These are phyloP conservation scores for Leptoclinus maculatus DNA, from an alignment of 2,797 vertebrate genomes.

Conservation along the genomic window DNA sequence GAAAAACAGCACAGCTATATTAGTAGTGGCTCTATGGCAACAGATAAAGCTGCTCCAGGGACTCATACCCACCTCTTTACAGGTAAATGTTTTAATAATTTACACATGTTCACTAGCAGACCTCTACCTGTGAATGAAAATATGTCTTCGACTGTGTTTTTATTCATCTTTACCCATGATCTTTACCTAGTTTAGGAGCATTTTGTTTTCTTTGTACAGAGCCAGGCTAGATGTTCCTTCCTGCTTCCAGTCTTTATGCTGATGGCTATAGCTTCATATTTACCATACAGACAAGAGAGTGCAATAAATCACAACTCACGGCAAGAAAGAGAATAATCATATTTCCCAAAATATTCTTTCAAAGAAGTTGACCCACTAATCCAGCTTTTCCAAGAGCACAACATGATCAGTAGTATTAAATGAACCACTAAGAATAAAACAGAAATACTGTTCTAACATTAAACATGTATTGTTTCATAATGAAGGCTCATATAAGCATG, in stretches of 20 bases:
- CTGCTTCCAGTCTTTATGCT: neutral
- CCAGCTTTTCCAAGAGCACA: neutral
- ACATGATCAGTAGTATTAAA: neutral
- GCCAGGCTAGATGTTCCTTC: neutral
- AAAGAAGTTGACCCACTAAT: neutral
- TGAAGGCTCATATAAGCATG: constrained; percentile 3
- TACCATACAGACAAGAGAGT: neutral
- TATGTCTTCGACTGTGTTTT: neutral
- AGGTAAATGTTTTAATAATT: constrained; percentile 71
- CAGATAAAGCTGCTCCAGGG: constrained; percentile 73
- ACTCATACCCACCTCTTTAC: constrained; percentile 74
- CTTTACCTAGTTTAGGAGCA: neutral
- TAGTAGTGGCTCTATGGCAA: constrained; percentile 79
- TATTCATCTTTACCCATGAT: neutral
- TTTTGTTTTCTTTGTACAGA: neutral
- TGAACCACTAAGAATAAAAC: neutral
- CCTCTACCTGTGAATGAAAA: neutral
- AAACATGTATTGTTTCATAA: constrained; percentile 7
- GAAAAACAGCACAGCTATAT: constrained; percentile 57
- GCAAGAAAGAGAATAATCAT: neutral
- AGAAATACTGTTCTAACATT: neutral
- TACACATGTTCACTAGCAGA: neutral
- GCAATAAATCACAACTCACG: neutral
- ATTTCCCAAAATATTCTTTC: neutral
- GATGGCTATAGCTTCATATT: neutral